These are phyloP conservation scores for Cremastinae sp. DNA, from an alignment of 2,888 invertebrate species.

Conservation along the genomic window DNA sequence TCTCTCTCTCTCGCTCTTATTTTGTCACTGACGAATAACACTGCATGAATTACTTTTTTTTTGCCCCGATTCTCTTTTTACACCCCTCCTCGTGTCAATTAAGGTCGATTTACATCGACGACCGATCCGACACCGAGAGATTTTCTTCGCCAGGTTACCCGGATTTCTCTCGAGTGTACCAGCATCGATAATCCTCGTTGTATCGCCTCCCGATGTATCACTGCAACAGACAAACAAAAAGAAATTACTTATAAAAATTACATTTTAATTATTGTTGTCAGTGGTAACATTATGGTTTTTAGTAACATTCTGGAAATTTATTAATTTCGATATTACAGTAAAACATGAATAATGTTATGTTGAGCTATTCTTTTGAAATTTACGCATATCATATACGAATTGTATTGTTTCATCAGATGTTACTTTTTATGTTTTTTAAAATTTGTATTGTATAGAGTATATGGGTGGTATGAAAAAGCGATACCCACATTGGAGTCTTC, in stretches of 20 bases:
- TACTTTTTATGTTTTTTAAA: background rate
- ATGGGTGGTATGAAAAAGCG: background rate
- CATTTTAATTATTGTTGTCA: too few species aligned
- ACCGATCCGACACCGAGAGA: slow-evolving; percentile 64
- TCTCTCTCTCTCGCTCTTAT: slow-evolving; percentile 40
- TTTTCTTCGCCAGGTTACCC: slow-evolving; percentile 33
- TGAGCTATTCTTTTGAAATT: too few species aligned
- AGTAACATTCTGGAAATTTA: background rate
- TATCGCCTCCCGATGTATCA: slow-evolving; percentile 12
- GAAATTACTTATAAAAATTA: background rate
- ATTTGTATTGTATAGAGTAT: background rate
- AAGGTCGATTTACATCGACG: slow-evolving; percentile 70
- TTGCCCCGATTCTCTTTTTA: slow-evolving; percentile 35
- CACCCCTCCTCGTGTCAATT: slow-evolving; percentile 71
- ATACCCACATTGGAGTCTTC: too few species aligned
- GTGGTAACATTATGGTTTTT: too few species aligned
- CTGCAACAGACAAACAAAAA: slow-evolving; percentile 50
- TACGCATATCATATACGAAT: too few species aligned
- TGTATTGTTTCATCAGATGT: background rate
- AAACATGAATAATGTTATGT: too few species aligned
- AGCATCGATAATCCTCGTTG: slow-evolving; percentile 26
- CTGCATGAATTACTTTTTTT: slow-evolving; percentile 19
- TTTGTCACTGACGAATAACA: slow-evolving; percentile 40
- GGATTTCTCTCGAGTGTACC: slow-evolving; percentile 29
- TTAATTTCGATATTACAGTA: background rate